Conservation (phyloP, 1,140 invertebrate species). For the Piezodorus guildinii region DNA sequence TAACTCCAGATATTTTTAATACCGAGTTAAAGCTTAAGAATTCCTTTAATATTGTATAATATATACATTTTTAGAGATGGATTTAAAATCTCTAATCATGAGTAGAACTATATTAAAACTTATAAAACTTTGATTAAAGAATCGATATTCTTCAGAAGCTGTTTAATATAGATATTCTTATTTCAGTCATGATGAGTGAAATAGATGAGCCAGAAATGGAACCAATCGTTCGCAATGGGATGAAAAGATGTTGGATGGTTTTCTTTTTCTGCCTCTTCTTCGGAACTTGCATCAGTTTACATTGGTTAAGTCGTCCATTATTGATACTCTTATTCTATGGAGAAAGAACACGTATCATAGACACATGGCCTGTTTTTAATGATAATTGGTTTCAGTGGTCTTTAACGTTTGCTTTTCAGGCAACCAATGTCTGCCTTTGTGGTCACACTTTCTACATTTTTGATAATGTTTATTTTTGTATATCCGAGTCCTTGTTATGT, state of each 20-base stretch:
- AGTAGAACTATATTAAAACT: too few relatives aligned
- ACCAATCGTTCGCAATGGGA: background rate
- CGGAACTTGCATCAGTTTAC: background rate
- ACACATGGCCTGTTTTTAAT: conserved; percentile 7
- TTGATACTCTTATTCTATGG: background rate
- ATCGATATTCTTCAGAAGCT: too few relatives aligned
- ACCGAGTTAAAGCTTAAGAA: too few relatives aligned
- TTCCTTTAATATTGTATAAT: too few relatives aligned
- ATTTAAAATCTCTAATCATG: too few relatives aligned
- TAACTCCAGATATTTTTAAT: too few relatives aligned
- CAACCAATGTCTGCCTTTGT: conserved; percentile 2
- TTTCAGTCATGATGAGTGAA: background rate
- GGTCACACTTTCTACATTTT: conserved; percentile 15
- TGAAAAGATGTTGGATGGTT: background rate
- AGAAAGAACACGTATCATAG: conserved; percentile 10
- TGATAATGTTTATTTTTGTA: conserved; percentile 19
- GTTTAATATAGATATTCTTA: background rate
- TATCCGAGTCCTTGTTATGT: conserved; percentile 10
- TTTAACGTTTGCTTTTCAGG: conserved; percentile 11
- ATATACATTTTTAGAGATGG: too few relatives aligned
- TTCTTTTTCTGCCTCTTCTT: background rate
- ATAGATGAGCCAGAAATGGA: background rate
- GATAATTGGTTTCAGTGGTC: conserved; percentile 16
- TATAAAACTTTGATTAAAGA: too few relatives aligned
- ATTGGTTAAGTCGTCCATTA: background rate